These are phyloP conservation scores for Dasysyrphus albostriatus DNA, from an alignment of 2,888 invertebrate species.

Conservation along the genomic window DNA sequence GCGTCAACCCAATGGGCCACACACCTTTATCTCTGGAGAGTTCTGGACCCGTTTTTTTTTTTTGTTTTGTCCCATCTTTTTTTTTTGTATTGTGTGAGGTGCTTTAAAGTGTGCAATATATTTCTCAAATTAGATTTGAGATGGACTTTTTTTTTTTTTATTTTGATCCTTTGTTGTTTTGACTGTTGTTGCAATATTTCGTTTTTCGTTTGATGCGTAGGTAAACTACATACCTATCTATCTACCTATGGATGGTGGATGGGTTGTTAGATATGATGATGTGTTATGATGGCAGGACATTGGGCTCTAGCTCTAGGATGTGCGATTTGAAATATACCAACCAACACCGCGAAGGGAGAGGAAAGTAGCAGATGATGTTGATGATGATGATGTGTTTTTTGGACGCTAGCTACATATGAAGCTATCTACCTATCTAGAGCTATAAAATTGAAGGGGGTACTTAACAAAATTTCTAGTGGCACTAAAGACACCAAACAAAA, in stretches of 20 bases:
- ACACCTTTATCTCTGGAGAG: constrained; percentile 71
- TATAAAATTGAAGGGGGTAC: constrained; percentile 60
- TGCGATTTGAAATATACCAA: constrained; percentile 39
- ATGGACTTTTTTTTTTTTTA: constrained; percentile 16
- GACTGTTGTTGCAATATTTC: constrained; percentile 35
- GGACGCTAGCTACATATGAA: constrained; percentile 13
- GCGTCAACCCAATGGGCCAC: constrained; percentile 77
- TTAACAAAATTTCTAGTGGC: constrained; percentile 74
- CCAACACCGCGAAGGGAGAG: background rate
- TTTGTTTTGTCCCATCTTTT: constrained; percentile 13
- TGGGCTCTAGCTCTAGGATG: constrained; percentile 36
- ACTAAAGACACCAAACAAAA: constrained; percentile 76
- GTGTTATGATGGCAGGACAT: constrained; percentile 53
- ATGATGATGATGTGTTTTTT: constrained; percentile 23
- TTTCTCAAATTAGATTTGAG: constrained; percentile 73
- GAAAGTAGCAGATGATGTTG: constrained; percentile 56
- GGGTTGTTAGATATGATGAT: constrained; percentile 1
- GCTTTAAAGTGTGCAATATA: constrained; percentile 68
- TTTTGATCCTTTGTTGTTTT: constrained; percentile 9
- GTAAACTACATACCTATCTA: background rate
- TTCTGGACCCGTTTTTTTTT: constrained; percentile 32
- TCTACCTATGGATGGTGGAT: background rate
- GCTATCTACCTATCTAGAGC: constrained; percentile 42
- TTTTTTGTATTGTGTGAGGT: constrained; percentile 19
- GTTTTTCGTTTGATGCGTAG: constrained; percentile 30